phyloP scores from a whole-genome alignment of 2,113 vertebrate genomes.

The Craseonycteris thonglongyai region DNA sequence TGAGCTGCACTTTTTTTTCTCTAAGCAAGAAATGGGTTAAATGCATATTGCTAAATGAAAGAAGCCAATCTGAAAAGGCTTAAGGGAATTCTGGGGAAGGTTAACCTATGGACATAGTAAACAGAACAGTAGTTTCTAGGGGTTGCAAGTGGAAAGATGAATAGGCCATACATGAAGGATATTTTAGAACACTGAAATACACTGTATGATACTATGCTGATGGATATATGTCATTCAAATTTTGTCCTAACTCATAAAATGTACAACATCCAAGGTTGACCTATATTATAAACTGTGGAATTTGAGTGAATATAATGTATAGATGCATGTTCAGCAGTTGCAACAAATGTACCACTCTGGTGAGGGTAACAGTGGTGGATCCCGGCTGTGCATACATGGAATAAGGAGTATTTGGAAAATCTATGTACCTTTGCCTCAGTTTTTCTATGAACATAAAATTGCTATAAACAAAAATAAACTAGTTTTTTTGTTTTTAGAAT shows the following conservation, averaged over 20 bases:
- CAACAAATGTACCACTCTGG: not conserved
- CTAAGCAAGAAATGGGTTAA: no score
- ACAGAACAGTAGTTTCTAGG: not conserved
- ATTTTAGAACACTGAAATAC: not conserved
- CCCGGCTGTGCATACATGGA: not conserved
- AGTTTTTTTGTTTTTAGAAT: not conserved
- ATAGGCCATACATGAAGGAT: not conserved
- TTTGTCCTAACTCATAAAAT: not conserved
- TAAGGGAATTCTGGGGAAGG: not conserved
- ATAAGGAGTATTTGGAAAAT: not conserved
- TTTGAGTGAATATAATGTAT: not conserved
- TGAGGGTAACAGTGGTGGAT: not conserved
- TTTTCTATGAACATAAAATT: not conserved
- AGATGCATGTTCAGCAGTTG: not conserved
- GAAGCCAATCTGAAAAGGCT: not conserved
- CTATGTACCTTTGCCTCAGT: not conserved
- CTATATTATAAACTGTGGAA: not conserved
- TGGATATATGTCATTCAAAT: not conserved
- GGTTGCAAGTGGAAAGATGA: not conserved
- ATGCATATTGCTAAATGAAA: no score
- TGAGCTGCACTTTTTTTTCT: no score
- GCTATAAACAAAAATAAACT: not conserved
- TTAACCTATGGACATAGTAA: not conserved
- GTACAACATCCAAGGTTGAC: not conserved
- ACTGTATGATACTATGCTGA: not conserved